phyloP scores from a whole-genome alignment of 35 echinoderm and acorn worm genomes.

The Ophiothrix spiculata region DNA sequence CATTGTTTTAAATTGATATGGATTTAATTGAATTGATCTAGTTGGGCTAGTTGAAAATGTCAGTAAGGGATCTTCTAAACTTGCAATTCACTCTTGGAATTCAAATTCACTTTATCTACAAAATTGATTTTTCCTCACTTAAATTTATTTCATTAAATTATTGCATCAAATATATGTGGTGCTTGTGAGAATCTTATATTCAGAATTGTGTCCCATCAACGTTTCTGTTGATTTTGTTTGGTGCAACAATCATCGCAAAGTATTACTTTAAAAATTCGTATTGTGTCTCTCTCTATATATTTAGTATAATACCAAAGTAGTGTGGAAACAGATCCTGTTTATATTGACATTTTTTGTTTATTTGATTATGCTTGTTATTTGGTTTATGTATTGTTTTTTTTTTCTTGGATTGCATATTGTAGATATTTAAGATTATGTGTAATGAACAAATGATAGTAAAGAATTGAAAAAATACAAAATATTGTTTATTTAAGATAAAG shows the following conservation, averaged over 20 bases:
- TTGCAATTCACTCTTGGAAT: no score
- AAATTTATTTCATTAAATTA: no score
- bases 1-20: no score
- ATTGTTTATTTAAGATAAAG: slow-evolving; percentile 4
- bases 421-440: background rate
- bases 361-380: background rate
- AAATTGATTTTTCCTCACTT: no score
- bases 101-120: no score
- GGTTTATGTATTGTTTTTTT: background rate
- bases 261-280: background rate
- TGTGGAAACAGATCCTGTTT: background rate
- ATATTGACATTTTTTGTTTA: background rate
- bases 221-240: background rate
- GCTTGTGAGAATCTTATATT: no score
- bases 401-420: background rate
- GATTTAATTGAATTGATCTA: no score
- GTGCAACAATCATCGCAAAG: slow-evolving; percentile 2
- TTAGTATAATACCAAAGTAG: slow-evolving; percentile 15
- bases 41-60: no score
- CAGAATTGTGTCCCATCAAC: background rate
- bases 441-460: slow-evolving; percentile 13
- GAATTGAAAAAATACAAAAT: background rate
- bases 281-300: background rate
- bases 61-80: no score
- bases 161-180: no score